These are phyloP conservation scores for Xiphophorus birchmanni DNA, from an alignment of 2,797 vertebrate species.

Conservation along the genomic window DNA sequence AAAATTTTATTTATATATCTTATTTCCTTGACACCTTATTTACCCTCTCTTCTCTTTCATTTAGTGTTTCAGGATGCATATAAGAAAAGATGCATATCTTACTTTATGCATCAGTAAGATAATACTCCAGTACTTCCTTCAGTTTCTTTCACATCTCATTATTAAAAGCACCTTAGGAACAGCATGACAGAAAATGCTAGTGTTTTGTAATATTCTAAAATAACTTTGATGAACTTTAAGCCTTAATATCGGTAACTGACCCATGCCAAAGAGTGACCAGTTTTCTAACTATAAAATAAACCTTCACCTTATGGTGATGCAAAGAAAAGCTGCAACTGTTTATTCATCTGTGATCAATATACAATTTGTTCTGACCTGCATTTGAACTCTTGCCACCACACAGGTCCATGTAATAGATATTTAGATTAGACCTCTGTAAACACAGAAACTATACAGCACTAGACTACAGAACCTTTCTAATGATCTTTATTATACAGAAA, in stretches of 20 bases:
- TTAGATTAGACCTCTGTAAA: constrained; percentile 17
- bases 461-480: background rate
- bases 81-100: too few relatives aligned
- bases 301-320: background rate
- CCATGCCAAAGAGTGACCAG: background rate
- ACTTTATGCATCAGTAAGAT: background rate
- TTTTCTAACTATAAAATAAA: background rate
- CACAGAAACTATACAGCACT: background rate
- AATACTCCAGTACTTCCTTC: background rate
- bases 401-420: background rate
- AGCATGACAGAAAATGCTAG: background rate
- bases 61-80: background rate
- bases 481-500: constrained; percentile 8
- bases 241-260: background rate
- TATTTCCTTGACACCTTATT: background rate
- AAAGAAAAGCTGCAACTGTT: constrained; percentile 13
- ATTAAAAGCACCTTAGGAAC: background rate
- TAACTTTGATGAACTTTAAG: background rate
- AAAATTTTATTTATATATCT: background rate
- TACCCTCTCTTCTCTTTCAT: background rate
- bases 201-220: background rate
- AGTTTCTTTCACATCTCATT: background rate
- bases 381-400: constrained; percentile 24
- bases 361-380: constrained; percentile 11
- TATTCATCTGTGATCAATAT: constrained; percentile 42